Percentiles rank a stretch among this genome's conserved stretches.
Evolutionary conservation across 2,888 invertebrate genomes (phyloP).

Genomic region (Temnothorax rugatulus): DNA sequence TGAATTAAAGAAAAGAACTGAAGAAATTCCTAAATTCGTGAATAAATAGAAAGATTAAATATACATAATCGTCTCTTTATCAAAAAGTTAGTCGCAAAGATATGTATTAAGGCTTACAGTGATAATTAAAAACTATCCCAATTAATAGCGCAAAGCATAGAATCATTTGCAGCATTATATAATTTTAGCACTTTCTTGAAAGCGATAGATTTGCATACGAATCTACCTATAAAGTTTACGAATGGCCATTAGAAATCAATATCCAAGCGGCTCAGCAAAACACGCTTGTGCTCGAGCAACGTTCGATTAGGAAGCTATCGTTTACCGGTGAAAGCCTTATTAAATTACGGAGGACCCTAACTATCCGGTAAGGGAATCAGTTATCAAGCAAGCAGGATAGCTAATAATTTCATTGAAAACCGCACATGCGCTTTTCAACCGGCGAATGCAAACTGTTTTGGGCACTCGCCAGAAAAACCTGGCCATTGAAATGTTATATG

Average conservation of each 20-base stretch:
- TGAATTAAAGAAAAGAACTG: background rate
- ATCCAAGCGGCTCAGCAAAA: conserved; percentile 7
- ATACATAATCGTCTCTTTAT: background rate
- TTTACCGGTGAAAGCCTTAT: conserved; percentile 36
- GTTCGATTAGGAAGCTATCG: conserved; percentile 36
- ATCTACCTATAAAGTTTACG: background rate
- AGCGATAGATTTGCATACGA: background rate
- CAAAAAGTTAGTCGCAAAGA: background rate
- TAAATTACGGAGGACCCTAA: conserved; percentile 32
- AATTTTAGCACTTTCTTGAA: background rate
- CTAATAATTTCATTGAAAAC: conserved; percentile 79
- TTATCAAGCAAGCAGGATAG: background rate
- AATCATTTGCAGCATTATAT: background rate
- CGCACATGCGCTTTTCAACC: conserved; percentile 76
- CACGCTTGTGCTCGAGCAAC: background rate
- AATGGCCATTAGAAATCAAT: background rate
- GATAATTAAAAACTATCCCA: background rate
- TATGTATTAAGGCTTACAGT: background rate
- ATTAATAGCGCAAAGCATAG: background rate
- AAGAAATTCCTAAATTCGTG: background rate
- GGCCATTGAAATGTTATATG: conserved; percentile 80
- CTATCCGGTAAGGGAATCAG: background rate
- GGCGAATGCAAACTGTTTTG: conserved; percentile 79
- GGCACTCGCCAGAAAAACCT: conserved; percentile 78
- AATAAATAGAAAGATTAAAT: background rate